A percentile compares a stretch with the other conserved stretches of the same genome.
These are phyloP conservation scores for Steinernema scapterisci DNA, from an alignment of 2,888 invertebrate species.

Conservation along the genomic window DNA sequence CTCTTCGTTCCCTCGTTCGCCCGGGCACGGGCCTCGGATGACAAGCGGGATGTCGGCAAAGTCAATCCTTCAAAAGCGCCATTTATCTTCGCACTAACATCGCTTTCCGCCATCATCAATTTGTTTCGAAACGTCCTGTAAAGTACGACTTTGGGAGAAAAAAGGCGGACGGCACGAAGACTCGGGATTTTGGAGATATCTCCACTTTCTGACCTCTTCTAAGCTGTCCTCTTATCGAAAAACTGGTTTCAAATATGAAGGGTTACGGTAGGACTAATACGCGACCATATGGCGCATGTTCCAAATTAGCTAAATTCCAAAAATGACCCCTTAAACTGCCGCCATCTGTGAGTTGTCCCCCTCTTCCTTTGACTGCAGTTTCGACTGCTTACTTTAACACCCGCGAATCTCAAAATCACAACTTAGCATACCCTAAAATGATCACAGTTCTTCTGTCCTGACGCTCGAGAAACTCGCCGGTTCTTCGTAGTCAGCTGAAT, in stretches of 20 bases:
- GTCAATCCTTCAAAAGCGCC: conserved; percentile 26
- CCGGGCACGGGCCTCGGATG: background rate
- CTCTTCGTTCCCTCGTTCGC: background rate
- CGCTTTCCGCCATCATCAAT: conserved; percentile 26
- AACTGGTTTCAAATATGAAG: too few species aligned
- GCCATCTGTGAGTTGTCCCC: too few species aligned
- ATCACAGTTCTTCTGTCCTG: background rate
- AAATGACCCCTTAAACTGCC: too few species aligned
- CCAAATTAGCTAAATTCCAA: too few species aligned
- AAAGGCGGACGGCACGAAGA: too few species aligned
- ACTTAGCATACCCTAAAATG: background rate
- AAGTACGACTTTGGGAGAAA: conserved; percentile 6
- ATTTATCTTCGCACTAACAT: conserved; percentile 29
- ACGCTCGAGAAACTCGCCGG: background rate
- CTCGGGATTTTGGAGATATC: too few species aligned
- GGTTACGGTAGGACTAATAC: too few species aligned
- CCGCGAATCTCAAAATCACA: background rate
- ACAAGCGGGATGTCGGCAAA: conserved; percentile 24
- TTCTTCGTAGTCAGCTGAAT: background rate
- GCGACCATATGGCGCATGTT: too few species aligned
- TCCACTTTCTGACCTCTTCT: too few species aligned
- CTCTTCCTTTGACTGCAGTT: too few species aligned
- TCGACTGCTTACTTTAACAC: background rate
- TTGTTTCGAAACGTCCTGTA: conserved; percentile 23
- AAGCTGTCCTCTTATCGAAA: too few species aligned